These are phyloP conservation scores for Scarus forsteni DNA, from an alignment of 2,797 vertebrate species.

Conservation along the genomic window DNA sequence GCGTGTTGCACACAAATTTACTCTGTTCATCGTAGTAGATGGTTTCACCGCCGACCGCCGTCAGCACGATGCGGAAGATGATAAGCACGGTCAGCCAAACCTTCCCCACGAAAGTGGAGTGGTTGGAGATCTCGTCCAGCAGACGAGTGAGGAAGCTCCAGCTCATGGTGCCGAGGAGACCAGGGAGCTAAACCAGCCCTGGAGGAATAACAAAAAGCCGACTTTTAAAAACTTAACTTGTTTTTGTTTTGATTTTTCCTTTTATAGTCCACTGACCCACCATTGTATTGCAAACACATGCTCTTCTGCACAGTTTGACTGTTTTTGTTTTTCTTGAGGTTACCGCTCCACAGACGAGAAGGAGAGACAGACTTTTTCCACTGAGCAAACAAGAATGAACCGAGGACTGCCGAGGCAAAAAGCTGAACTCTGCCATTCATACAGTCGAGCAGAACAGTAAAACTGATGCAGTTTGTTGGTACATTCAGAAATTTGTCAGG, in stretches of 20 bases:
- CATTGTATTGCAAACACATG: background rate
- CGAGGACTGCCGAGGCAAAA: too few relatives aligned
- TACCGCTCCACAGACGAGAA: background rate
- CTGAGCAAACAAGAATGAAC: background rate
- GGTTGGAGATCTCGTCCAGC: conserved; percentile 94
- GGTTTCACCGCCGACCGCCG: conserved; percentile 90
- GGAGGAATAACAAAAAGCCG: background rate
- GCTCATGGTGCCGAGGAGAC: conserved; percentile 85
- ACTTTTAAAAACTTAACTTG: background rate
- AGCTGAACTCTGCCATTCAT: too few relatives aligned
- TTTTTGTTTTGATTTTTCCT: background rate
- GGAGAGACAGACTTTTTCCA: background rate
- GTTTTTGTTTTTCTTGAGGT: conserved; percentile 6
- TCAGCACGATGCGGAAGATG: conserved; percentile 92
- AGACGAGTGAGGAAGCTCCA: conserved; percentile 93
- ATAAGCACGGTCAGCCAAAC: conserved; percentile 92
- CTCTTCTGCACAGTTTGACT: background rate
- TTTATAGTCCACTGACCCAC: background rate
- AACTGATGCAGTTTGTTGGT: background rate
- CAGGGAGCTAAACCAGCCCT: conserved; percentile 60
- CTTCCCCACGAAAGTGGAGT: conserved; percentile 94
- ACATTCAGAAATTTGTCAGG: background rate
- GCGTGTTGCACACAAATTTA: conserved; percentile 92
- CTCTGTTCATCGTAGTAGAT: conserved; percentile 96
- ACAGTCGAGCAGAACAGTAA: too few relatives aligned